phyloP scores from a whole-genome alignment of 2,888 invertebrate species.

The Mellilla xanthometata region DNA sequence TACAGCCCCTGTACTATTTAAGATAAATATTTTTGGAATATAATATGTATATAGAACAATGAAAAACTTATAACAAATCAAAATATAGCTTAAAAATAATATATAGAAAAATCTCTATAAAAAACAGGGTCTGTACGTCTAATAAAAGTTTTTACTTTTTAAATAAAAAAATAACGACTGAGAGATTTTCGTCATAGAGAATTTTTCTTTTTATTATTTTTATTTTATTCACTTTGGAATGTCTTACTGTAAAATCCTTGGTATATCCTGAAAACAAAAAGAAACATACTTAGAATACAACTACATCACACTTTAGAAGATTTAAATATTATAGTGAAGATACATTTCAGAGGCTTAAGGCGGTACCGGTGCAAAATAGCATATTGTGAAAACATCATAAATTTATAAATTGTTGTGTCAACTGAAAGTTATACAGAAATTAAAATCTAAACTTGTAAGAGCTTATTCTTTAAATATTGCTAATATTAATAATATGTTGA shows the following conservation, averaged over 20 bases:
- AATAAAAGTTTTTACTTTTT: conserved; percentile 27
- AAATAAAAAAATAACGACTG: conserved; percentile 43
- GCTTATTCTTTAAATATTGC: too few species aligned
- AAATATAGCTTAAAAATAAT: conserved; percentile 26
- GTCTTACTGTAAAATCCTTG: conserved; percentile 71
- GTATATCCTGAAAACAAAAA: conserved; percentile 59
- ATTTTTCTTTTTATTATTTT: conserved; percentile 29
- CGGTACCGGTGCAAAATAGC: too few species aligned
- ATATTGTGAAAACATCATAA: too few species aligned
- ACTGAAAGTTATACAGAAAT: too few species aligned
- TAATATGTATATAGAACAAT: conserved; percentile 10
- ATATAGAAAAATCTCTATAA: conserved; percentile 24
- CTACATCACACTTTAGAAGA: too few species aligned
- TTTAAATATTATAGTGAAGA: too few species aligned
- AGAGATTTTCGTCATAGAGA: conserved; percentile 73
- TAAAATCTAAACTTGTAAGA: too few species aligned
- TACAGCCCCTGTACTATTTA: conserved; percentile 27
- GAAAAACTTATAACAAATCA: conserved; percentile 19
- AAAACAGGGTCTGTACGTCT: conserved; percentile 26
- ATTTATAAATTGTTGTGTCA: too few species aligned
- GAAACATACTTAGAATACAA: too few species aligned
- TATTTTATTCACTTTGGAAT: conserved; percentile 62
- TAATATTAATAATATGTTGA: too few species aligned
- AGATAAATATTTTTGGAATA: conserved; percentile 21
- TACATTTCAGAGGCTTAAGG: too few species aligned